Evolutionary conservation across 2,888 invertebrate genomes (phyloP).

Genomic region (Iphiclides podalirius): DNA sequence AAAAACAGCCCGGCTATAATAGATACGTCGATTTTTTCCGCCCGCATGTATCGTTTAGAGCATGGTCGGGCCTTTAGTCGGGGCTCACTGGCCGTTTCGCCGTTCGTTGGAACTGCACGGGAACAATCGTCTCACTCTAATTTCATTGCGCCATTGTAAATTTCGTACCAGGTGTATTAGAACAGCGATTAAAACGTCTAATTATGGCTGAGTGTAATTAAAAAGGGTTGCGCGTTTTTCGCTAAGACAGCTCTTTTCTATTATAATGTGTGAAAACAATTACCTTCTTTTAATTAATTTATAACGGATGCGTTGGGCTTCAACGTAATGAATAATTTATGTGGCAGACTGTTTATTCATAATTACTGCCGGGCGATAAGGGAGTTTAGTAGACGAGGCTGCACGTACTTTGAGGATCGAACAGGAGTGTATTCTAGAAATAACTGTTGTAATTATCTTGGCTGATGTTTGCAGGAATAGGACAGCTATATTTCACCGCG

Average conservation of each 20-base stretch:
- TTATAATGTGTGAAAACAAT: conserved; percentile 24
- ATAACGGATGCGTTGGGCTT: conserved; percentile 20
- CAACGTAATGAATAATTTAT: conserved; percentile 21
- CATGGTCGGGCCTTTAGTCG: conserved; percentile 52
- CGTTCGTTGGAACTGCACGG: conserved; percentile 5
- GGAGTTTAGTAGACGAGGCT: conserved; percentile 5
- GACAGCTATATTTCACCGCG: conserved; percentile 52
- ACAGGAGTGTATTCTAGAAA: conserved; percentile 15
- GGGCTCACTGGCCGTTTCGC: conserved; percentile 13
- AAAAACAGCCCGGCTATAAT: conserved; percentile 72
- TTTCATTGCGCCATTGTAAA: conserved; percentile 20
- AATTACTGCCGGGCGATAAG: conserved; percentile 20
- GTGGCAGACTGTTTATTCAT: conserved; percentile 16
- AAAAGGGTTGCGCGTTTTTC: conserved; percentile 17
- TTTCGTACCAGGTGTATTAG: conserved; percentile 11
- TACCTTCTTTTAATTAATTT: conserved; percentile 24
- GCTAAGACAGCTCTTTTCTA: conserved; percentile 12
- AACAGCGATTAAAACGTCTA: conserved; percentile 12
- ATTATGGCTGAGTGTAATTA: conserved; percentile 14
- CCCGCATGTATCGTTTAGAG: conserved; percentile 64
- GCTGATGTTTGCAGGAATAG: conserved; percentile 32
- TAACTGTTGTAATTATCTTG: conserved; percentile 17
- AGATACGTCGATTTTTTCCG: conserved; percentile 71
- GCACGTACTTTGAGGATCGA: conserved; percentile 10
- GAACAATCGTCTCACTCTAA: conserved; percentile 21